A percentile compares a stretch with the other conserved stretches of the same genome.
These are phyloP conservation scores for Clunio marinus DNA, from an alignment of 2,888 invertebrate species.

Conservation along the genomic window DNA sequence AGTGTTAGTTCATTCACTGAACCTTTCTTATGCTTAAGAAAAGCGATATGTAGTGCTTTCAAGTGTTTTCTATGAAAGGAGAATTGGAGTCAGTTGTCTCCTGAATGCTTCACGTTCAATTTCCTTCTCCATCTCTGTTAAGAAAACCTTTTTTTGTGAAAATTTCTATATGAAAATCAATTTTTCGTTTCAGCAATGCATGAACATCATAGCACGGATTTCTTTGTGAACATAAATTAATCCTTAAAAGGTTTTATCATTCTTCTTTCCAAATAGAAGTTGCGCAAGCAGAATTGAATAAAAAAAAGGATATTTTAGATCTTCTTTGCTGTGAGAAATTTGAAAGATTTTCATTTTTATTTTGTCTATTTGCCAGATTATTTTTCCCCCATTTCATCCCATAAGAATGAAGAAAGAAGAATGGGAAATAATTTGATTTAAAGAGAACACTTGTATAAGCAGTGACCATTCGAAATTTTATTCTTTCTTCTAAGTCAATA, in stretches of 20 bases:
- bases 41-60: too few relatives aligned
- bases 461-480: constrained; percentile 7
- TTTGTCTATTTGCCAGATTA: constrained; percentile 34
- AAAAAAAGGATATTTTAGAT: constrained; percentile 35
- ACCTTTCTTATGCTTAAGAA: too few relatives aligned
- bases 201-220: neutral
- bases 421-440: constrained; percentile 33
- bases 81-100: too few relatives aligned
- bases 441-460: neutral
- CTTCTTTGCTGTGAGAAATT: too few relatives aligned
- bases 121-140: too few relatives aligned
- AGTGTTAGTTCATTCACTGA: neutral
- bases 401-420: constrained; percentile 4
- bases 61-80: too few relatives aligned
- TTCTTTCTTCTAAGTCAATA: too few relatives aligned
- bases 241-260: constrained; percentile 35
- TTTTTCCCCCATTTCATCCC: neutral
- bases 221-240: constrained; percentile 33
- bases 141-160: too few relatives aligned
- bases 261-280: constrained; percentile 4
- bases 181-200: neutral
- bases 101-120: too few relatives aligned
- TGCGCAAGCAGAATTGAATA: constrained; percentile 37
- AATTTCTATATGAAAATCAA: constrained; percentile 11
- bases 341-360: constrained; percentile 36